Evolutionary conservation across 2,888 invertebrate species (phyloP).

Genomic region (Acanthosepion lycidas): DNA sequence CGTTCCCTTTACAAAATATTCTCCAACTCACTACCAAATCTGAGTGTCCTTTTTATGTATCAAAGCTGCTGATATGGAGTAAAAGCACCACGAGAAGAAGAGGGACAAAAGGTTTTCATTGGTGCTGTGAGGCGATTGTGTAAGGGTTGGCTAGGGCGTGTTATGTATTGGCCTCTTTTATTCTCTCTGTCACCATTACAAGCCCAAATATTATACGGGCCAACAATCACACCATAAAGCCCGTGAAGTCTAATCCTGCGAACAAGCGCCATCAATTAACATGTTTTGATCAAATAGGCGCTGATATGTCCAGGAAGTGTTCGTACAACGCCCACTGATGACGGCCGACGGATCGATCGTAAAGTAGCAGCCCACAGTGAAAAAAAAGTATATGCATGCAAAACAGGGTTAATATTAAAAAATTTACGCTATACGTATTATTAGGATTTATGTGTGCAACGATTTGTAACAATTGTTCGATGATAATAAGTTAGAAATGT

Average conservation of each 20-base stretch:
- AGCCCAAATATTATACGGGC: background rate
- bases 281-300: background rate
- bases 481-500: no score
- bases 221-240: background rate
- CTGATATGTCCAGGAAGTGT: slow-evolving; percentile 4
- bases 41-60: background rate
- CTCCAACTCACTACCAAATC: background rate
- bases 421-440: no score
- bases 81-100: background rate
- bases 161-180: background rate
- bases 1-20: background rate
- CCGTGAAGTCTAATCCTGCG: background rate
- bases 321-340: background rate
- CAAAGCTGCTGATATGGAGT: background rate
- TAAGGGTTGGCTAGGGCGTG: background rate
- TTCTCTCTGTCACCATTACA: background rate
- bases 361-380: background rate
- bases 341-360: background rate
- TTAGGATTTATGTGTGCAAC: no score
- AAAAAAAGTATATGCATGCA: background rate
- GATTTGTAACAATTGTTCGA: no score
- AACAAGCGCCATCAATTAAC: background rate
- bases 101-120: background rate
- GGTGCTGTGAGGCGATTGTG: background rate
- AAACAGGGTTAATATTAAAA: background rate